phyloP scores from a whole-genome alignment of 2,797 vertebrate species.

The Manis pentadactyla region DNA sequence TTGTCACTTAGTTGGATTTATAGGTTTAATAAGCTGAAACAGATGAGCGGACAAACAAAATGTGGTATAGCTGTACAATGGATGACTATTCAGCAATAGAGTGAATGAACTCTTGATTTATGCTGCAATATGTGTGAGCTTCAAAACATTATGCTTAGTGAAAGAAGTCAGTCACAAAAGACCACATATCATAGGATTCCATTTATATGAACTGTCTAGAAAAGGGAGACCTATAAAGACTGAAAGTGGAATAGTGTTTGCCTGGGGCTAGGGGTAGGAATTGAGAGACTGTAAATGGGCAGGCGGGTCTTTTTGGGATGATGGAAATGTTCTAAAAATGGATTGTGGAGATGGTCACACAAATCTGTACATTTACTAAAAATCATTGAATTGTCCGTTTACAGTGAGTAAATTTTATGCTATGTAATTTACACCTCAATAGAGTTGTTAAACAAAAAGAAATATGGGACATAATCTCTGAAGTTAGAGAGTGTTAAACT shows the following conservation, averaged over 20 bases:
- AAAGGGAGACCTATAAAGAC: background rate
- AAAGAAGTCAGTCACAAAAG: background rate
- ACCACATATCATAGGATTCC: background rate
- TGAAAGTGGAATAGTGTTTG: background rate
- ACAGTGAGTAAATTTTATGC: background rate
- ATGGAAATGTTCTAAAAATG: background rate
- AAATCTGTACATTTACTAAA: too few species aligned
- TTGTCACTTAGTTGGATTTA: constrained; percentile 27
- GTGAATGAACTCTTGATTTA: background rate
- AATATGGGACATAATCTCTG: background rate
- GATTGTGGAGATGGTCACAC: background rate
- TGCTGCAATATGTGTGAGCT: background rate
- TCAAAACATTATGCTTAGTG: background rate
- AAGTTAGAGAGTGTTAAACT: background rate
- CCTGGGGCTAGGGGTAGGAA: background rate
- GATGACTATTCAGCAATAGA: background rate
- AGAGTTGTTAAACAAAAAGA: background rate
- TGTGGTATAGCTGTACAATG: background rate
- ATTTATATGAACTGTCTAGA: background rate
- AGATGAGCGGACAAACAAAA: background rate
- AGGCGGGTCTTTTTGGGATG: background rate
- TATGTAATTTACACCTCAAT: background rate
- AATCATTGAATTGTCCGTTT: background rate
- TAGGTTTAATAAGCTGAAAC: constrained; percentile 38
- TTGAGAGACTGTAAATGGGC: background rate